Base-by-base conservation (phyloP, 1,140 invertebrate species). In the Dendrolimus punctatus region DNA sequence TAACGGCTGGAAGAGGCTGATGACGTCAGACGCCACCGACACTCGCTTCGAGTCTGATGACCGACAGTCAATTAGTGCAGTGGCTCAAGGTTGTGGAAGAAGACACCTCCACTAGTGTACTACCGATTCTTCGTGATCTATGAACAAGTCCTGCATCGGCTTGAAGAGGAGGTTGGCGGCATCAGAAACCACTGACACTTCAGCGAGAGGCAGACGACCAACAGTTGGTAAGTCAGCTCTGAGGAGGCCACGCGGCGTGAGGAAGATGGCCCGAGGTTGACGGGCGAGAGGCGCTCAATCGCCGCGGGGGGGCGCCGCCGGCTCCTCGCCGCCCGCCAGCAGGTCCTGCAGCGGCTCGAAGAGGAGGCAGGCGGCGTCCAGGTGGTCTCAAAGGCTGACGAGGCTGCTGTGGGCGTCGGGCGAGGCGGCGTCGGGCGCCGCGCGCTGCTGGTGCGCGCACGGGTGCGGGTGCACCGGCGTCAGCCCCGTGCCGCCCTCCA, bases 401-500 rank as follows among this genome's bases (percentile, higher is more conserved):
- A 88, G 84, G 55, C 65, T 71, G 62, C 57, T 61, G 59, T 73
- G 73, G 9, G 67, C 53, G 60, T 86, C 84, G 42, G 80, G 81
- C 43, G 82, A 80, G 46, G 73, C 62, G n/a, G 71, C 73, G 58
- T 86, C 84, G 46, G 84, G 84, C 42, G 72, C 70, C 52, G 63
- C 60, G 42, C 76, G 72, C 53, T 76, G 76, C 59, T 85, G 82
- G 51, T 74, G 71, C 6, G 75, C 74, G 65, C 72, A 73, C 4
- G 91, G 91, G 54, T 90, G 91, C 8, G 76, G 92, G 67, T 85
- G 80, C 5, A 97, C 92, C 0, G 95, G 95, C 5, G 95, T 97
- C 7, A 97, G 87, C 0, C 96, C 96, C 5, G 96, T 97, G 55
- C 95, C 95, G 46, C 95, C 95, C 65, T 96, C 95, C 93, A 98